A percentile compares a stretch with the other conserved stretches of the same genome.
These are phyloP conservation scores for Drosophila kohkoa DNA, from an alignment of 1,140 invertebrate genomes.

Conservation along the genomic window DNA sequence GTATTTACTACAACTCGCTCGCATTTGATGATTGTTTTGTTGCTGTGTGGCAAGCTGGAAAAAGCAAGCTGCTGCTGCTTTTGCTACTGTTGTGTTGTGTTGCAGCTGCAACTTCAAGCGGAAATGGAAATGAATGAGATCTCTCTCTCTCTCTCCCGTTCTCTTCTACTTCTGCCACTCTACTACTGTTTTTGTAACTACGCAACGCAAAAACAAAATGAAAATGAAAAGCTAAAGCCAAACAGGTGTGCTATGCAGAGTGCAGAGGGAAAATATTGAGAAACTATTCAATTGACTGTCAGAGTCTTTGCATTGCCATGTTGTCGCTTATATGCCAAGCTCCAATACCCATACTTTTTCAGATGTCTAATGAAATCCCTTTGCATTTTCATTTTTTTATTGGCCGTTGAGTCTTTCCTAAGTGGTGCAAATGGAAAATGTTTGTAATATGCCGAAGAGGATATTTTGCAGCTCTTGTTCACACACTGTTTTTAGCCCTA, in stretches of 20 bases:
- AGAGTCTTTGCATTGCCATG: constrained; percentile 17
- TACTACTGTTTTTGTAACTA: constrained; percentile 19
- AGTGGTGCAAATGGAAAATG: constrained; percentile 10
- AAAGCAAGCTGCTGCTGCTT: constrained; percentile 29
- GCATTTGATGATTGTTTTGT: constrained; percentile 32
- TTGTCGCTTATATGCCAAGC: constrained; percentile 17
- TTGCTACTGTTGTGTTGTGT: no score
- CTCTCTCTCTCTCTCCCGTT: neutral
- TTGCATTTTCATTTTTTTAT: neutral
- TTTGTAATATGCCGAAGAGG: neutral
- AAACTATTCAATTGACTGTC: constrained; percentile 18
- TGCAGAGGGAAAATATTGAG: neutral
- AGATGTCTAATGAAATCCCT: constrained; percentile 21
- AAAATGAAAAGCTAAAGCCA: constrained; percentile 39
- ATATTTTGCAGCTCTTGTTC: neutral
- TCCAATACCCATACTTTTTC: constrained; percentile 7
- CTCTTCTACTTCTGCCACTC: neutral
- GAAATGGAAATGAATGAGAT: constrained; percentile 52
- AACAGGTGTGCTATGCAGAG: constrained; percentile 21
- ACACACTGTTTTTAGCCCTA: neutral
- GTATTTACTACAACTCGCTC: constrained; percentile 45
- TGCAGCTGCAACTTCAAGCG: constrained; percentile 53
- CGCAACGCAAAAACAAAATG: constrained; percentile 17
- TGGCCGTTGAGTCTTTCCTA: neutral
- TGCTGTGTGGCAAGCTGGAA: constrained; percentile 47